Evolutionary conservation across 2,113 vertebrate genomes (phyloP), one percentile per base, ranked within the genome.

Genomic region (Eurystomus gularis): DNA sequence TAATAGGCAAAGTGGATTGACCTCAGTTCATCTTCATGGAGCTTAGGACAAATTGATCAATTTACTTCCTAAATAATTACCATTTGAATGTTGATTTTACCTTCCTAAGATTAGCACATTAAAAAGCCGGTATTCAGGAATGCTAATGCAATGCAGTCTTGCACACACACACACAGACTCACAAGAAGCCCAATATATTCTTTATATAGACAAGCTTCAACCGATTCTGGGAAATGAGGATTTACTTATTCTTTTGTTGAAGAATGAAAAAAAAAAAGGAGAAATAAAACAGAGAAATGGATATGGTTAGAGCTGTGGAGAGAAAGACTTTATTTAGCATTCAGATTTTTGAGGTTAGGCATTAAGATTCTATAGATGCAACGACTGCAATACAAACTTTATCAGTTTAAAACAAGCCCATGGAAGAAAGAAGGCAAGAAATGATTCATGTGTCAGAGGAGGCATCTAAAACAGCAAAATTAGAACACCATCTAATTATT

Each of bases 41-140:
- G 89, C 86, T 92, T 91, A 93, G 95, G 93, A 97, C 66, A 95
- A 96, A 96, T 76, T 79, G 93, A 96, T 97, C 96, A 94, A 97
- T 95, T 98, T 95, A 86, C 93, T 96, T 96, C 94, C 93, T 96
- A 96, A 96, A 95, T 96, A 97, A 96, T 96, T 91, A 97, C 81
- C 82, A 94, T 93, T 80, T 86, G 88, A 92, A 96, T 91, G 90
- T 94, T 96, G 97, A 93, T 92, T 97, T 95, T 96, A 92, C 92
- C 89, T 96, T 88, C 72, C 69, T 68, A 88, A 97, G 96, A 94
- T 89, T 93, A 96, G 66, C 91, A 79, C 86, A 17, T 82, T 94
- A 77, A 62, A 92, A 96, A 94, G 71, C 57, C 60, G 93, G 25
- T 79, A 85, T 96, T 95, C 70, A 78, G 71, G 86, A 96, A 96